These are phyloP conservation scores for Leptinotarsa tumamoca DNA, from an alignment of 2,888 invertebrate genomes.

Conservation along the genomic window DNA sequence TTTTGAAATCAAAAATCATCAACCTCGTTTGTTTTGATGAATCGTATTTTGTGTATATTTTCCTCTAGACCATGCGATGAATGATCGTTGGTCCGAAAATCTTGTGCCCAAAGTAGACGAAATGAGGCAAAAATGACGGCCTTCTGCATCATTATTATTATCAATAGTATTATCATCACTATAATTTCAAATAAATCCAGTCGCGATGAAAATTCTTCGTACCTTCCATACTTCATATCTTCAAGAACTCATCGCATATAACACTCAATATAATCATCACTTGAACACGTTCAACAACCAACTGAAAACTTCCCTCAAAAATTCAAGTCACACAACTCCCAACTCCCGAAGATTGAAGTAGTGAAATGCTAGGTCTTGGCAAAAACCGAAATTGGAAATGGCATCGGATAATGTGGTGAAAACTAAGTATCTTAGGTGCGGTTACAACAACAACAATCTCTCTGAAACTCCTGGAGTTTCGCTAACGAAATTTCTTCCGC, in stretches of 20 bases:
- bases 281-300: background rate
- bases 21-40: no score
- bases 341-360: background rate
- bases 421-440: constrained; percentile 19
- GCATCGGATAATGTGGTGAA: background rate
- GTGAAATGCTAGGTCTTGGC: background rate
- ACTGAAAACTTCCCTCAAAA: background rate
- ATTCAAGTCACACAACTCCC: background rate
- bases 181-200: no score
- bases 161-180: no score
- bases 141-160: no score
- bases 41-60: no score
- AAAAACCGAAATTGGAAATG: constrained; percentile 1
- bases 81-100: no score
- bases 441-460: constrained; percentile 38
- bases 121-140: no score
- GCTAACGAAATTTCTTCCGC: constrained; percentile 44
- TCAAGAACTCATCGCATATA: background rate
- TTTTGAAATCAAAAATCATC: no score
- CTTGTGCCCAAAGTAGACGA: no score
- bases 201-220: no score
- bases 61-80: no score
- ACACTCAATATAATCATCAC: background rate
- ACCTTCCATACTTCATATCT: background rate
- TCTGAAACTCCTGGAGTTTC: constrained; percentile 32